Evolutionary conservation across 2,113 vertebrate species (phyloP).

Genomic region (Cyrtonyx montezumae): DNA sequence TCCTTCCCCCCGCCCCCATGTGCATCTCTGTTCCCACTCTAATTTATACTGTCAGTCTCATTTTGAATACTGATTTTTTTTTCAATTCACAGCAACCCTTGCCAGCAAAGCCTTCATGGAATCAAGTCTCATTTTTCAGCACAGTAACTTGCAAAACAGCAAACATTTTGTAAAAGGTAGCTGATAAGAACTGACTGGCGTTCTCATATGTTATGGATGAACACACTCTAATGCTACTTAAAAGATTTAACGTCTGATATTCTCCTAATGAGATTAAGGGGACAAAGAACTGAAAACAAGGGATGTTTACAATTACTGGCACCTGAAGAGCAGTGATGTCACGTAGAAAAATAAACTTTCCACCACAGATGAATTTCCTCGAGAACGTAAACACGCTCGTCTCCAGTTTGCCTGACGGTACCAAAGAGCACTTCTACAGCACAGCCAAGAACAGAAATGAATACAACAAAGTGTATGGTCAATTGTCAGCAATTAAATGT

Average conservation of each 20-base stretch:
- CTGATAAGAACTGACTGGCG: constrained; percentile 69
- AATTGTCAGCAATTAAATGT: constrained; percentile 50
- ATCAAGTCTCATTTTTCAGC: constrained; percentile 29
- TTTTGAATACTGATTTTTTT: neutral
- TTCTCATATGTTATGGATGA: constrained; percentile 80
- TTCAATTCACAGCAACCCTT: neutral
- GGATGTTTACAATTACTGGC: constrained; percentile 71
- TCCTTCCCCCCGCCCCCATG: neutral
- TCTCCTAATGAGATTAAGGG: constrained; percentile 84
- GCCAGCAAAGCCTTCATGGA: neutral
- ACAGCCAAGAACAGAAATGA: constrained; percentile 5
- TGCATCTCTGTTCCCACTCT: neutral
- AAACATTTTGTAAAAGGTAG: neutral
- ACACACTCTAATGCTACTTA: constrained; percentile 80
- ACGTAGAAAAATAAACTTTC: constrained; percentile 51
- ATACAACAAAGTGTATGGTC: neutral
- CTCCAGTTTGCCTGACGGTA: neutral
- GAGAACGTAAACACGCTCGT: neutral
- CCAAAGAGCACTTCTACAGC: neutral
- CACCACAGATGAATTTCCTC: neutral
- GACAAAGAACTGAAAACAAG: constrained; percentile 74
- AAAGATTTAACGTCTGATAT: constrained; percentile 87
- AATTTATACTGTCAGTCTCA: neutral
- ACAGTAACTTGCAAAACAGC: neutral
- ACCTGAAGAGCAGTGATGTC: constrained; percentile 65